phyloP scores from a whole-genome alignment of 2,888 invertebrate genomes.

The Conchocele bisecta region DNA sequence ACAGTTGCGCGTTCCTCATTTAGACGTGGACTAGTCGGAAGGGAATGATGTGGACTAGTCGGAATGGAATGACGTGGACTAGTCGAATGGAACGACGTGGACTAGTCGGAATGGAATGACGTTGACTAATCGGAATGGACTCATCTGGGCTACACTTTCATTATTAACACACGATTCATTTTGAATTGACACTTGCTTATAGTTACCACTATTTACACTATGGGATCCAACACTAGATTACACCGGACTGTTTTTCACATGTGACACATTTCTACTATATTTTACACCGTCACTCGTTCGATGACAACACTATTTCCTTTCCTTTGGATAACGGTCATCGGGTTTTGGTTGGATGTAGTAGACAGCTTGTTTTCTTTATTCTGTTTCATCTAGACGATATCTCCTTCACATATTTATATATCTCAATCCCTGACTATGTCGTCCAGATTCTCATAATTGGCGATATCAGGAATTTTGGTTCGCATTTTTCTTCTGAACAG shows the following conservation, averaged over 20 bases:
- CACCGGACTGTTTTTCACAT: conserved; percentile 28
- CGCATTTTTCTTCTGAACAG: conserved; percentile 47
- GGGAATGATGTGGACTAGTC: no score
- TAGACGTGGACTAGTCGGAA: no score
- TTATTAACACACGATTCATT: no score
- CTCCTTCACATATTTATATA: conserved; percentile 18
- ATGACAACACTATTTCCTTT: conserved; percentile 5
- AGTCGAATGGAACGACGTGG: no score
- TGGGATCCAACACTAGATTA: no score
- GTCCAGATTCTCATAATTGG: not conserved
- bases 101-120: no score
- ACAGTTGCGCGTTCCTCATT: no score
- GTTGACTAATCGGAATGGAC: no score
- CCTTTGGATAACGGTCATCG: conserved; percentile 10
- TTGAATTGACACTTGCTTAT: no score
- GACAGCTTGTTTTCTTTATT: conserved; percentile 30
- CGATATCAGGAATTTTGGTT: conserved; percentile 42
- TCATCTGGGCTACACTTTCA: no score
- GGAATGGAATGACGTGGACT: no score
- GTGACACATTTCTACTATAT: conserved; percentile 18
- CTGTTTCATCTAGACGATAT: conserved; percentile 12
- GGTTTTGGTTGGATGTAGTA: not conserved
- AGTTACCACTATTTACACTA: no score
- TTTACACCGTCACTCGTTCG: not conserved
- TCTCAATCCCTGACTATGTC: conserved; percentile 15